Conservation (phyloP, 30 jellyfish, hydroid and myxozoan genomes). For the Hydractinia echinata region DNA sequence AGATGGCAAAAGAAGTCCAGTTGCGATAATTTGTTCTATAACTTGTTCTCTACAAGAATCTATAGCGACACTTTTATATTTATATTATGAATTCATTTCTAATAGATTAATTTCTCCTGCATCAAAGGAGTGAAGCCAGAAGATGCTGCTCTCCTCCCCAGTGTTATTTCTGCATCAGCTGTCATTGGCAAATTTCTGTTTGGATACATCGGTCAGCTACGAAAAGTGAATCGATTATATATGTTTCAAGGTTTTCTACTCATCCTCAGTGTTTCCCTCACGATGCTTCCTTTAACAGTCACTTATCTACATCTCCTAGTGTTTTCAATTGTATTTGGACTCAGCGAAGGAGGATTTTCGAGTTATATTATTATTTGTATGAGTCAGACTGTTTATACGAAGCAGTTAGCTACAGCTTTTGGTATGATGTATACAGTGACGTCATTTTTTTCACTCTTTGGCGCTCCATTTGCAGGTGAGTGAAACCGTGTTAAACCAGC, state of each 20-base stretch:
- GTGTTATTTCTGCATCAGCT: slow-evolving; percentile 15
- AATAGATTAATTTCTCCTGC: slow-evolving; percentile 29
- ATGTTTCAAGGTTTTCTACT: slow-evolving; percentile 28
- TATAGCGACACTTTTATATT: not conserved
- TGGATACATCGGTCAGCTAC: slow-evolving; percentile 25
- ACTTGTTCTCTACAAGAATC: too few relatives aligned
- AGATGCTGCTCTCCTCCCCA: slow-evolving; percentile 35
- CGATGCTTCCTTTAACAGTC: slow-evolving; percentile 39
- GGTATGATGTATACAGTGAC: slow-evolving; percentile 40
- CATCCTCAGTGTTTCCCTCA: slow-evolving; percentile 26
- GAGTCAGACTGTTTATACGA: not conserved
- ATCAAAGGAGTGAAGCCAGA: slow-evolving; percentile 10
- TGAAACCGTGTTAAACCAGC: not conserved
- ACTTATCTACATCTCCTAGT: not conserved
- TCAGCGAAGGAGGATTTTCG: slow-evolving; percentile 48
- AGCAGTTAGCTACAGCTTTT: slow-evolving; percentile 26
- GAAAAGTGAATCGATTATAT: slow-evolving; percentile 2
- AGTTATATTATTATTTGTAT: not conserved
- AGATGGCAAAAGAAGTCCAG: too few relatives aligned
- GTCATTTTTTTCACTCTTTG: slow-evolving; percentile 37
- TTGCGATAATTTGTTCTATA: too few relatives aligned
- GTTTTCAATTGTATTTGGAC: slow-evolving; percentile 33
- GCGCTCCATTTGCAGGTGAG: slow-evolving; percentile 55
- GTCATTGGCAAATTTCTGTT: slow-evolving; percentile 26
- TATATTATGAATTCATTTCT: not conserved